Base-by-base conservation (phyloP, 2,797 vertebrate genomes). In the Buphagus erythrorhynchus region DNA sequence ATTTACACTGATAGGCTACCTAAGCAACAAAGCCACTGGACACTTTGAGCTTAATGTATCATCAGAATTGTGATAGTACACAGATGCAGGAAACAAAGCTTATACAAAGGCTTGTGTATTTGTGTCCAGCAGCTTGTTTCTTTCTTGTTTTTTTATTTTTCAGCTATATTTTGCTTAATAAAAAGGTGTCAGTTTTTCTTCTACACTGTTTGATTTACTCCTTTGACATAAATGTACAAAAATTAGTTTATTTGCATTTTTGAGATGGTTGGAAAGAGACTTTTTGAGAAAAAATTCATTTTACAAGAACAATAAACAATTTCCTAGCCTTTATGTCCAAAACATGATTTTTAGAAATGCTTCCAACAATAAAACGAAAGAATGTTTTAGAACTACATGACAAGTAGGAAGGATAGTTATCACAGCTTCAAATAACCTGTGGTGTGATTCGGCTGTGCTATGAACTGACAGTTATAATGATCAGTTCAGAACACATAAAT, bases 181-280 rank as follows among this genome's bases (percentile, higher is more conserved):
- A 57, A 83, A 77, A 45, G 4, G 5, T 36, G 45, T 24, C 25
- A 40, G 15, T 52, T 93, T 90, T 91, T 49, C 11, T 76, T 59
- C 45, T 17, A 59, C 6, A 33, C 7, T 26, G 17, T 45, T 84
- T 61, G 48, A 67, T 55, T 88, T 88, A 16, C 29, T 82, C 14
- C 28, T 94, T 85, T 82, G 42, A 59, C 21, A 22, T 29, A 29
- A 5, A 52, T 2, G 11, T 31, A 51, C n/a, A 49, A 8, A 86
- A 72, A n/a, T 52, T n/a, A 72, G 20, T 62, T 81, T 59, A 51
- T 62, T 62, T 62, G 33, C 6, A 45, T 72, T 88, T 95, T 89
- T 84, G 19, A 61, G 40, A 48, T n/a, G 18, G 38, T 11, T 84
- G n/a, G 29, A 79, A 81, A 57, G 40, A 68, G 18, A 49, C 8